Evolutionary conservation across 2,113 vertebrate genomes (phyloP).

Genomic region (Ctenodactylus gundi): DNA sequence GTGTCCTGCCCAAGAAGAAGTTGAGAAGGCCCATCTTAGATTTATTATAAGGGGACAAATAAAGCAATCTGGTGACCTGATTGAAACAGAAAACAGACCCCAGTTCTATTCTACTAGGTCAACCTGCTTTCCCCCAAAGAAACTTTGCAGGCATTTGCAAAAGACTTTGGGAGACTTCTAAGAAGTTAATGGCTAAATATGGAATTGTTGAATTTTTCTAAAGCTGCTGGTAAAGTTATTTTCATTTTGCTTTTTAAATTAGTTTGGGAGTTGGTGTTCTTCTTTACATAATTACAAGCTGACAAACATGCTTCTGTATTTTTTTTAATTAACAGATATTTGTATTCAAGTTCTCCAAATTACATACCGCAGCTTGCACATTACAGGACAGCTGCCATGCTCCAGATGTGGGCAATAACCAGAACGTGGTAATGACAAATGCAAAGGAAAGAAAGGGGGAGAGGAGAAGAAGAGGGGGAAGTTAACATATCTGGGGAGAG

Average conservation of each 20-base stretch:
- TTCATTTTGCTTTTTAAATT: slow-evolving; percentile 77
- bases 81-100: too few species aligned
- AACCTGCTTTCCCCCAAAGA: neutral
- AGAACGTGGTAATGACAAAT: slow-evolving; percentile 59
- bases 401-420: slow-evolving; percentile 78
- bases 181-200: slow-evolving; percentile 28
- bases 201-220: slow-evolving; percentile 48
- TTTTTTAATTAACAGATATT: slow-evolving; percentile 82
- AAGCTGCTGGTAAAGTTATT: slow-evolving; percentile 73
- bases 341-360: slow-evolving; percentile 80
- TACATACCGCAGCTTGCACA: slow-evolving; percentile 70
- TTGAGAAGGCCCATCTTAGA: neutral
- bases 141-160: neutral
- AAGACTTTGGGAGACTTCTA: slow-evolving; percentile 30
- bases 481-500: slow-evolving; percentile 22
- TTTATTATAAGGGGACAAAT: neutral
- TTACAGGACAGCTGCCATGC: slow-evolving; percentile 73
- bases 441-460: neutral
- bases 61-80: neutral
- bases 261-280: slow-evolving; percentile 78
- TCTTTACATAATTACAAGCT: slow-evolving; percentile 81
- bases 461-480: neutral
- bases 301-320: slow-evolving; percentile 79
- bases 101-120: too few species aligned
- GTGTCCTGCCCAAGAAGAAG: neutral